Evolutionary conservation across 2,113 vertebrate genomes (phyloP), one percentile per base, ranked within the genome.

Genomic region (Benitochromis conjunctus): DNA sequence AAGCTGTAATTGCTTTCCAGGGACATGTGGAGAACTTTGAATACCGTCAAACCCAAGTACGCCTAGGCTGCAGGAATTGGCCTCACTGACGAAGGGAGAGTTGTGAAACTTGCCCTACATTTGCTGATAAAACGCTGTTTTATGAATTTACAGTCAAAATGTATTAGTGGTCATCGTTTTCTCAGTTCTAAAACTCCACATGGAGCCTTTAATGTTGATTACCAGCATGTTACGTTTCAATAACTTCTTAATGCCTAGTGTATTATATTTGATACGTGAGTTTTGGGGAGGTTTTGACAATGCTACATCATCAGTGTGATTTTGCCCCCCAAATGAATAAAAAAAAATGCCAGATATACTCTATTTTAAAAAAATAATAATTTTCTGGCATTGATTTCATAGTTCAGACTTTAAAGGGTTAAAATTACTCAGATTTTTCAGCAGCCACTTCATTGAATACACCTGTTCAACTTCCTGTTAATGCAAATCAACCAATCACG

Each of bases 1-100:
- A 83, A 93, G 89, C 87, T 92, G 85, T 91, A 94, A 94, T 93
- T 92, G 79, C 84, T 88, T 92, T 91, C 88, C 90, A n/a, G 83
- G 86, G 86, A 92, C 85, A 84, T 21, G 74, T 16, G 10, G 16
- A 58, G 69, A 79, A 78, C 57, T 89, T 91, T 89, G 16, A 88
- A 78, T 82, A 87, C 60, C 81, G 55, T 87, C 26, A 82, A 91
- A 86, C 16, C 34, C 14, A 54, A 85, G 53, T 62, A 24, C 10
- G 55, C 31, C 7, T 36, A 62, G 57, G 24, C 51, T 56, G 29
- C 18, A 54, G 54, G 19, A 88, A n/a, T 8, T 9, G 11, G 69
- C 71, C 36, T n/a, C 31, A 86, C 54, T 56, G 26, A 14, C n/a
- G 21, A 79, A 56, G 34, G 48, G 7, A 56, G 58, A 53, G 24